Conservation (phyloP, 2,113 vertebrate species). For the Urocolius indicus region DNA sequence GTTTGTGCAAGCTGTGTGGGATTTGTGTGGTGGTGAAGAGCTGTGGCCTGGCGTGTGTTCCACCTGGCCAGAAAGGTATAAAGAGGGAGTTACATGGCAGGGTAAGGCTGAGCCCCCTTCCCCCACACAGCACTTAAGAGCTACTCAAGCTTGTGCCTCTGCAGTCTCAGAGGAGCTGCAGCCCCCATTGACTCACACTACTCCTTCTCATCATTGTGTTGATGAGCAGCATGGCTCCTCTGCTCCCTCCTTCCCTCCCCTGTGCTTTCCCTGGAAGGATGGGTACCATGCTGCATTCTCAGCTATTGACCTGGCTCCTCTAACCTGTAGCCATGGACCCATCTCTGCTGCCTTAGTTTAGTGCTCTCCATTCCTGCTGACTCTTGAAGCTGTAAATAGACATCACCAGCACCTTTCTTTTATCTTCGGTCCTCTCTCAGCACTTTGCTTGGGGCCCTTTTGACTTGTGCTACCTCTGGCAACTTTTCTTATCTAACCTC, state of each 20-base stretch:
- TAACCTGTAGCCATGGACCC: not conserved
- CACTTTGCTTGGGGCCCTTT: not conserved
- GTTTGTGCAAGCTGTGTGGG: not conserved
- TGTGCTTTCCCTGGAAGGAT: not conserved
- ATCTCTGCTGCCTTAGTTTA: not conserved
- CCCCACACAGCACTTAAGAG: not conserved
- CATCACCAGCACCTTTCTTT: not conserved
- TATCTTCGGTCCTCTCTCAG: not conserved
- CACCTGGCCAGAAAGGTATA: not conserved
- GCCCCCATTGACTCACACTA: not conserved
- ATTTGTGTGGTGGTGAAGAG: not conserved
- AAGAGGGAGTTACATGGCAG: not conserved
- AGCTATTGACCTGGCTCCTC: not conserved
- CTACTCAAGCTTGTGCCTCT: not conserved
- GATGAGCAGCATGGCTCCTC: not conserved
- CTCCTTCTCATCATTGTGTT: not conserved
- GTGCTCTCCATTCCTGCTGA: not conserved
- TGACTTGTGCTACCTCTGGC: not conserved
- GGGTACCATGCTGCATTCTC: not conserved
- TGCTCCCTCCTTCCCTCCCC: not conserved
- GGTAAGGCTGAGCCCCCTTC: not conserved
- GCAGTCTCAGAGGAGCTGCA: slow-evolving; percentile 12
- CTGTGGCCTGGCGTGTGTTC: not conserved
- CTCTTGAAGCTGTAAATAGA: not conserved
- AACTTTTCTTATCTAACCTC: not conserved